Conservation (phyloP, 2,888 invertebrate species). For the Chalcosyrphus nemorum region DNA sequence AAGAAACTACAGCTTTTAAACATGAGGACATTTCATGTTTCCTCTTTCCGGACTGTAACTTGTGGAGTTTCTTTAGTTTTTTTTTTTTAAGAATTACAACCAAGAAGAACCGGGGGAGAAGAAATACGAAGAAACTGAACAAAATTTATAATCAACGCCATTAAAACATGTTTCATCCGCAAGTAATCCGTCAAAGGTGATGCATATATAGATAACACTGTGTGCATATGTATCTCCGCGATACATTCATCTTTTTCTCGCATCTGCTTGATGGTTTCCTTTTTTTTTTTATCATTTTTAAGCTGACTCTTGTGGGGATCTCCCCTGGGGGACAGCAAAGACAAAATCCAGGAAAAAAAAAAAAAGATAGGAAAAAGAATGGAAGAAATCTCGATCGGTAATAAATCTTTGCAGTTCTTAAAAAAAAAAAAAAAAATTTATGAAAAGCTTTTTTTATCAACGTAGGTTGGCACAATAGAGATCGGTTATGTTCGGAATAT, state of each 20-base stretch:
- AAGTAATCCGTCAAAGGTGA: conserved; percentile 72
- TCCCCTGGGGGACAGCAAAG: conserved; percentile 9
- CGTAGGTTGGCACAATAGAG: conserved; percentile 33
- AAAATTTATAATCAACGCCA: conserved; percentile 68
- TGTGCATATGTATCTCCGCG: conserved; percentile 58
- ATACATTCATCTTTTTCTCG: conserved; percentile 72
- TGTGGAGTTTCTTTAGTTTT: conserved; percentile 2
- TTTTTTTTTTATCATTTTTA: conserved; percentile 17
- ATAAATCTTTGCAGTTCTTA: conserved; percentile 49
- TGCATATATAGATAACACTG: conserved; percentile 63
- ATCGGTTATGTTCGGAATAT: background rate
- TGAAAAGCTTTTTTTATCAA: conserved; percentile 18
- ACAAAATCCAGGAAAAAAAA: conserved; percentile 10
- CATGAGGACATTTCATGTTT: conserved; percentile 66
- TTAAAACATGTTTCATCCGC: conserved; percentile 71
- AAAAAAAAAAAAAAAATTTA: too few relatives aligned
- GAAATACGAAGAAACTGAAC: conserved; percentile 17
- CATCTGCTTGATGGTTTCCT: conserved; percentile 63
- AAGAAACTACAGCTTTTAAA: conserved; percentile 53
- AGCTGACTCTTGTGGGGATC: conserved; percentile 5
- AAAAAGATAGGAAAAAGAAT: conserved; percentile 43
- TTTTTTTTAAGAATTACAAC: background rate
- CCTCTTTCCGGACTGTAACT: conserved; percentile 51
- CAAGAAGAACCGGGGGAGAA: background rate
- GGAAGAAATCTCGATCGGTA: conserved; percentile 62